Percentiles rank a stretch among this genome's conserved stretches.
Conservation (phyloP, 2,888 invertebrate genomes). For the Drosophila limbata region DNA sequence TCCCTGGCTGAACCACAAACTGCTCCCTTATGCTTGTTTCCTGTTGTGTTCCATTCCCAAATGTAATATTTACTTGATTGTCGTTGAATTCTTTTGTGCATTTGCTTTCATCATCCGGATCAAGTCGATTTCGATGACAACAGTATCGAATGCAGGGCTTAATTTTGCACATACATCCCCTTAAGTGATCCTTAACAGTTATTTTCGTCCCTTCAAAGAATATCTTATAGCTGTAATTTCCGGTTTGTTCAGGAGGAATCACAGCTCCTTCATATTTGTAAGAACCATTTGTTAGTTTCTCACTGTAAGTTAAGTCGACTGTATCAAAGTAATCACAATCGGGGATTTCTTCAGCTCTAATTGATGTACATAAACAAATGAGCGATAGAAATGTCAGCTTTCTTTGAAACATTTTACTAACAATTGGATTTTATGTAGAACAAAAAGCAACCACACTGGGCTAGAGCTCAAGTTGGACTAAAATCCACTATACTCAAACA, state of each 20-base stretch:
- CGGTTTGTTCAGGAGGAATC: background rate
- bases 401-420: no score
- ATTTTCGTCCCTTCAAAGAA: background rate
- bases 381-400: no score
- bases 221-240: conserved; percentile 1
- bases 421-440: no score
- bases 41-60: background rate
- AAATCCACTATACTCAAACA: no score
- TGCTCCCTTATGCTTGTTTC: background rate
- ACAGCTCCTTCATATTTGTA: background rate
- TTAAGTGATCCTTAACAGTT: background rate
- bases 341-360: no score
- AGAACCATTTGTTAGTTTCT: background rate
- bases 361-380: no score
- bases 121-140: conserved; percentile 7
- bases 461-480: no score
- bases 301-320: no score
- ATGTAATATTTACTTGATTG: background rate
- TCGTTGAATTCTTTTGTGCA: background rate
- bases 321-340: no score
- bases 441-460: no score
- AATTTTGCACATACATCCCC: conserved; percentile 1
- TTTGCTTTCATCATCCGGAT: background rate
- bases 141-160: conserved; percentile 4
- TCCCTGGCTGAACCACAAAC: background rate